Percentiles rank a stretch among this genome's conserved stretches.
These are phyloP conservation scores for Trichoplusia ni DNA, from an alignment of 1,140 invertebrate genomes.

Conservation along the genomic window DNA sequence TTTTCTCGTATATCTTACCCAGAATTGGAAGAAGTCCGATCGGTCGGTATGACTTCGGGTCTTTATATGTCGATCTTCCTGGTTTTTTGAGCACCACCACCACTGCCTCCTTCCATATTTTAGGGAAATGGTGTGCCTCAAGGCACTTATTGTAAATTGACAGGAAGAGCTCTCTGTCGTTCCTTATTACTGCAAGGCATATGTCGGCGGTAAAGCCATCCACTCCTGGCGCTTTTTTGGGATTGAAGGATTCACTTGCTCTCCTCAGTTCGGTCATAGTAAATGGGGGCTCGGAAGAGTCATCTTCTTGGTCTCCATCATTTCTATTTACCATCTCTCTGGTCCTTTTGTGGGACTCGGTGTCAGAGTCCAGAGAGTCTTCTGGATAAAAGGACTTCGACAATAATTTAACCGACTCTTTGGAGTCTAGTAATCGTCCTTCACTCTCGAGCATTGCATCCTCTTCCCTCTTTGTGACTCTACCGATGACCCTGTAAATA, in stretches of 20 bases:
- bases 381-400: slow-evolving; percentile 34
- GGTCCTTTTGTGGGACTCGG: not conserved
- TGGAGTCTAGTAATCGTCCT: not conserved
- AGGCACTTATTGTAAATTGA: slow-evolving; percentile 34
- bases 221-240: slow-evolving; percentile 44
- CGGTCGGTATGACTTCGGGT: no score
- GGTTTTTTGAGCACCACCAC: no score
- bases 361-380: slow-evolving; percentile 10
- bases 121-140: slow-evolving; percentile 9
- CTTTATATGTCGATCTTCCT: no score
- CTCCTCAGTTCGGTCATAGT: slow-evolving; percentile 11
- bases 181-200: no score
- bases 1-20: no score
- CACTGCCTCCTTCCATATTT: slow-evolving; percentile 18
- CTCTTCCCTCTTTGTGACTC: no score
- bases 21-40: no score
- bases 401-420: slow-evolving; percentile 21
- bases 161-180: no score
- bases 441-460: slow-evolving; percentile 4
- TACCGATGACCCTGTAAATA: no score
- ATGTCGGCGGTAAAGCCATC: slow-evolving; percentile 37
- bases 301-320: not conserved
- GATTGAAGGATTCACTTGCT: slow-evolving; percentile 15
- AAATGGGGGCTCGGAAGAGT: slow-evolving; percentile 29
- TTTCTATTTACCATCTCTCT: not conserved